These are phyloP conservation scores for Sciaenops ocellatus DNA, from an alignment of 2,797 vertebrate species.

Conservation along the genomic window DNA sequence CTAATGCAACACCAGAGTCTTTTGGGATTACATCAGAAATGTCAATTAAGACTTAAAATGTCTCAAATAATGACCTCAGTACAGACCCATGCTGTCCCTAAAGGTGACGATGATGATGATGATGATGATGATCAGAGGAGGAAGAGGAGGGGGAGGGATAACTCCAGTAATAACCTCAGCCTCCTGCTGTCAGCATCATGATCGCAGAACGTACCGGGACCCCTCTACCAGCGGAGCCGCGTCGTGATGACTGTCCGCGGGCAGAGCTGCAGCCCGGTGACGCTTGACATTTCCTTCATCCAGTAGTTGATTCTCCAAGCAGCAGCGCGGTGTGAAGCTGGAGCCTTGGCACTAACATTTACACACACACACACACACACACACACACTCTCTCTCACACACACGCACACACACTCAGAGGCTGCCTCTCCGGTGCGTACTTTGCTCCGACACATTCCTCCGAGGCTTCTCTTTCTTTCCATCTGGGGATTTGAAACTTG, in stretches of 20 bases:
- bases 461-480: constrained; percentile 16
- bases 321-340: constrained; percentile 28
- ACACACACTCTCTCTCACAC: background rate
- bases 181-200: constrained; percentile 60
- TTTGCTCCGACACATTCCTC: constrained; percentile 35
- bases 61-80: background rate
- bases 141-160: constrained; percentile 56
- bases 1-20: background rate
- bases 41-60: background rate
- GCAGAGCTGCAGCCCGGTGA: constrained; percentile 51
- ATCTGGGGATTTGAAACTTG: constrained; percentile 54
- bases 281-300: constrained; percentile 37
- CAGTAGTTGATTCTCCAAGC: constrained; percentile 13
- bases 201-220: constrained; percentile 53
- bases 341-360: constrained; percentile 27
- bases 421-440: constrained; percentile 38
- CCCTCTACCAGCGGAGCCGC: constrained; percentile 38
- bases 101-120: constrained; percentile 46
- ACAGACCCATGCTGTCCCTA: constrained; percentile 10
- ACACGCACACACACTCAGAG: background rate
- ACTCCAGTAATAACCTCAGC: constrained; percentile 70
- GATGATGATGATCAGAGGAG: constrained; percentile 40
- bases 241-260: constrained; percentile 50
- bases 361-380: constrained; percentile 14
- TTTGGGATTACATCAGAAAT: background rate